Conservation (phyloP, 2,888 invertebrate species). For the Leptopterna dolabrata region DNA sequence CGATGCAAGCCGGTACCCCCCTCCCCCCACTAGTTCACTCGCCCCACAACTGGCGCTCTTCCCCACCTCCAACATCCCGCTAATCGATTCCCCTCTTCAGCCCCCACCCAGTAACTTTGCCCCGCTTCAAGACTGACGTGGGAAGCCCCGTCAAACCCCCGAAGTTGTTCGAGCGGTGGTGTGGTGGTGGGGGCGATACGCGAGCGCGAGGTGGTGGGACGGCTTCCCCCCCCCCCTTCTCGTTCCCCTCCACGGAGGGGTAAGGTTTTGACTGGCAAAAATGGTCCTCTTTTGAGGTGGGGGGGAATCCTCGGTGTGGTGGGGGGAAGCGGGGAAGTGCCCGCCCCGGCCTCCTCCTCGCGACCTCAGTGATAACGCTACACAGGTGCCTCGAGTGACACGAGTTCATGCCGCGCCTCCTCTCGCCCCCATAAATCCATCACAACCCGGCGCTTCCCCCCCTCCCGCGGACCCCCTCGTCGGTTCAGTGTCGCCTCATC, state of each 20-base stretch:
- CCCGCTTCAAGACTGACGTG: neutral
- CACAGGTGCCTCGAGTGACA: conserved; percentile 44
- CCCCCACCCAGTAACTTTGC: neutral
- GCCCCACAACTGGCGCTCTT: neutral
- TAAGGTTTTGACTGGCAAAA: conserved; percentile 55
- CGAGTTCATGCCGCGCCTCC: neutral
- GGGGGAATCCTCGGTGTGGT: conserved; percentile 63
- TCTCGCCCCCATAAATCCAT: conserved; percentile 39
- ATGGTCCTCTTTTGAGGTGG: neutral
- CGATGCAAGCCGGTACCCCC: neutral
- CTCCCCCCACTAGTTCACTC: neutral
- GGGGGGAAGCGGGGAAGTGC: conserved; percentile 52
- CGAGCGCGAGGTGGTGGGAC: neutral
- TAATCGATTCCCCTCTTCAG: neutral
- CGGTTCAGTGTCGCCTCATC: neutral
- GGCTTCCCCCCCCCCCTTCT: neutral
- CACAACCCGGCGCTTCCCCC: neutral
- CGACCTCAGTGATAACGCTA: conserved; percentile 44
- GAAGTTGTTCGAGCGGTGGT: neutral
- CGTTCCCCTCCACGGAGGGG: conserved; percentile 26
- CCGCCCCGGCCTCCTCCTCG: conserved; percentile 13
- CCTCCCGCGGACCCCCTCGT: neutral
- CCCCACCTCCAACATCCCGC: neutral
- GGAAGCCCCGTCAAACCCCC: neutral
- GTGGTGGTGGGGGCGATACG: neutral